Conservation (phyloP, 2,888 invertebrate genomes). For the Pandemis cinnamomeana region DNA sequence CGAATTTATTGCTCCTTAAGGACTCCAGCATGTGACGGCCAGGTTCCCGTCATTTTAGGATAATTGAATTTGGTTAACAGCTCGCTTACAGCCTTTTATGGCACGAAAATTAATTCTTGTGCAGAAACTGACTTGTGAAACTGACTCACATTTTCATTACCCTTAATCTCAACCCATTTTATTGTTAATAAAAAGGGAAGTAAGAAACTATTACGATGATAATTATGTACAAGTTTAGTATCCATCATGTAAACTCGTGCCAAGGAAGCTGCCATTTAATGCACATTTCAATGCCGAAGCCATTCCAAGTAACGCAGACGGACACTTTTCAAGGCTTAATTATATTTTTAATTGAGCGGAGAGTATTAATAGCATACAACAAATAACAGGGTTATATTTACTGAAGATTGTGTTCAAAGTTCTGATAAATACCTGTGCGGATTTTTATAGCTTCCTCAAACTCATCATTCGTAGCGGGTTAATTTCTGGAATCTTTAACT, state of each 20-base stretch:
- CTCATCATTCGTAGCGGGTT: conserved; percentile 2
- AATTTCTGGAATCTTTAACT: conserved; percentile 2
- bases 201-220: conserved; percentile 53
- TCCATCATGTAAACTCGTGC: conserved; percentile 44
- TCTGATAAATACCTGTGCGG: not conserved
- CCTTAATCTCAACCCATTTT: conserved; percentile 59
- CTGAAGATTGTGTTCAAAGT: not conserved
- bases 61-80: conserved; percentile 70
- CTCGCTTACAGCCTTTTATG: conserved; percentile 59
- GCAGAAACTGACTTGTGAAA: conserved; percentile 56
- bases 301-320: conserved; percentile 8
- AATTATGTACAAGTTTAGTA: conserved; percentile 46
- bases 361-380: conserved; percentile 11
- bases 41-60: conserved; percentile 45
- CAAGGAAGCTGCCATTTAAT: conserved; percentile 44
- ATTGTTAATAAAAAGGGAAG: conserved; percentile 61
- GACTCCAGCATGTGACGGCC: conserved; percentile 22
- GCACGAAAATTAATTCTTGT: conserved; percentile 65
- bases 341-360: conserved; percentile 14
- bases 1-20: conserved; percentile 25
- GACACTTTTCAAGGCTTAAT: conserved; percentile 27
- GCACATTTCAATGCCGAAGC: conserved; percentile 47
- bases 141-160: conserved; percentile 62
- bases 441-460: conserved; percentile 34
- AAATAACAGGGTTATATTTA: conserved; percentile 11